Conservation (phyloP, 2,888 invertebrate genomes). For the Standfussiana lucernea region DNA sequence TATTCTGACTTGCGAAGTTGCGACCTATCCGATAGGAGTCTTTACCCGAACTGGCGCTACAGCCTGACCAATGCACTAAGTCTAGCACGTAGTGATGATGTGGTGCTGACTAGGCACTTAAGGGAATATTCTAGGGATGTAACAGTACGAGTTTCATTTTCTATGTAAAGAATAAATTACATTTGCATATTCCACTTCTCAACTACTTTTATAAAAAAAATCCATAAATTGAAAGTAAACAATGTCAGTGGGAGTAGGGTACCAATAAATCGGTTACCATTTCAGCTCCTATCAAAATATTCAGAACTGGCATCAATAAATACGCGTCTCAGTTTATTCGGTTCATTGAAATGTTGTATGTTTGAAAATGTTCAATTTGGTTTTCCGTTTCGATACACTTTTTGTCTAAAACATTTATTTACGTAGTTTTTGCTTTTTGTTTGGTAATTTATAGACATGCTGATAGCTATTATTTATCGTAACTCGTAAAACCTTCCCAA, state of each 20-base stretch:
- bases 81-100: no score
- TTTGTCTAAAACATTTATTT: slow-evolving; percentile 21
- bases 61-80: no score
- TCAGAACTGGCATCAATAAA: slow-evolving; percentile 40
- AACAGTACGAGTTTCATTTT: neutral
- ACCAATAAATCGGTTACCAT: neutral
- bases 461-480: neutral
- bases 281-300: slow-evolving; percentile 6
- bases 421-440: neutral
- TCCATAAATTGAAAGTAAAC: neutral
- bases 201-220: neutral
- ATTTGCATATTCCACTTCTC: no score
- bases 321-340: slow-evolving; percentile 61
- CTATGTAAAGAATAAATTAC: neutral
- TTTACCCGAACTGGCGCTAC: no score
- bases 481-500: neutral
- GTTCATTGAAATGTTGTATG: slow-evolving; percentile 65
- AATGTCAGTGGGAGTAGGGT: neutral
- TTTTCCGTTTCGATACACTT: slow-evolving; percentile 57
- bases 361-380: slow-evolving; percentile 66
- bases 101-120: no score
- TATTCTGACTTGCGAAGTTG: no score
- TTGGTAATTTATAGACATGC: slow-evolving; percentile 12
- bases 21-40: no score
- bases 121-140: no score